Evolutionary conservation across 2,888 invertebrate species (phyloP).

Genomic region (Pomacea canaliculata): DNA sequence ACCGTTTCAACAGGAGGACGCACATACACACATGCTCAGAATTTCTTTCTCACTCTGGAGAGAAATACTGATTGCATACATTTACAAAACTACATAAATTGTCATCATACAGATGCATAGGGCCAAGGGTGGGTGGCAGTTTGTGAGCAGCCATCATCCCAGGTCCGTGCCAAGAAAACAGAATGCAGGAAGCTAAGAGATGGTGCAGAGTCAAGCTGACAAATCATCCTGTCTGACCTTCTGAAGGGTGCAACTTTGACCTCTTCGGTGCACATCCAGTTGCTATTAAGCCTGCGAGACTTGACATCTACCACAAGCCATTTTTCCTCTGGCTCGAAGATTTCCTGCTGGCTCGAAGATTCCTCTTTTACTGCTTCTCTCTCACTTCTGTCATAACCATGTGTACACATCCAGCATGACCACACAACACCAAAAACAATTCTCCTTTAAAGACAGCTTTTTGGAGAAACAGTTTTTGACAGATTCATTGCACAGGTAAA

Average conservation of each 20-base stretch:
- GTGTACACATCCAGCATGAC: neutral
- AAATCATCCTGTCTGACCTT: conserved; percentile 17
- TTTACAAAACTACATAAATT: too few relatives aligned
- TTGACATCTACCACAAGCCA: conserved; percentile 20
- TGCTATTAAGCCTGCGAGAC: neutral
- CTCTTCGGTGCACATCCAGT: conserved; percentile 21
- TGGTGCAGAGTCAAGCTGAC: too few relatives aligned
- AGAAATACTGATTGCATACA: too few relatives aligned
- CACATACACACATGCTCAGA: too few relatives aligned
- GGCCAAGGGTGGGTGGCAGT: too few relatives aligned
- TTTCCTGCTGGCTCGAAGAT: neutral
- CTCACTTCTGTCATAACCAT: conserved; percentile 5
- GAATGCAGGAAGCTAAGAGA: too few relatives aligned
- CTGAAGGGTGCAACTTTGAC: conserved; percentile 11
- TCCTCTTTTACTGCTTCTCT: neutral
- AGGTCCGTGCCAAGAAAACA: too few relatives aligned
- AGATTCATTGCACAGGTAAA: neutral
- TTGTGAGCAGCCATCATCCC: too few relatives aligned
- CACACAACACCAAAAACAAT: neutral
- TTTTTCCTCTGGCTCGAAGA: conserved; percentile 9
- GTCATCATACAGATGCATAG: too few relatives aligned
- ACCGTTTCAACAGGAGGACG: too few relatives aligned
- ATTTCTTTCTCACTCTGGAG: too few relatives aligned
- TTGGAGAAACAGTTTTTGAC: neutral
- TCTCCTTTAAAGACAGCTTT: neutral